These are phyloP conservation scores for Nettapus auritus DNA, from an alignment of 2,113 vertebrate species.

Conservation along the genomic window DNA sequence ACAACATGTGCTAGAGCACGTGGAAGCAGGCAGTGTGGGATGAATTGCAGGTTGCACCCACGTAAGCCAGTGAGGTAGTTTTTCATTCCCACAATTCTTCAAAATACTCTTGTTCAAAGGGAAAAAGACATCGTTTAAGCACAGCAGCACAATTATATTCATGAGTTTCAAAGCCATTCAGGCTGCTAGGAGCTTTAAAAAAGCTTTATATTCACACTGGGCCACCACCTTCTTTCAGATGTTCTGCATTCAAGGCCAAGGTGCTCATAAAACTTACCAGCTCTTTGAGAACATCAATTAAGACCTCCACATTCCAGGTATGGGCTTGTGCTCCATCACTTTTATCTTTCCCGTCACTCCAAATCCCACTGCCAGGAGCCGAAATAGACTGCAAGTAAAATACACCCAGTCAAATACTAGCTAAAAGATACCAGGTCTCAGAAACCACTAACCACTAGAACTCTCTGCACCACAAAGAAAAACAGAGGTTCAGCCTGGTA, in stretches of 20 bases:
- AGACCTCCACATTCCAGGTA: slow-evolving; percentile 98
- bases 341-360: slow-evolving; percentile 99
- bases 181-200: not conserved
- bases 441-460: not conserved
- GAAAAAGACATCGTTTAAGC: not conserved
- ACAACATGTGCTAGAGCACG: not conserved
- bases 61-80: not conserved
- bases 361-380: slow-evolving; percentile 96
- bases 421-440: not conserved
- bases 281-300: slow-evolving; percentile 98
- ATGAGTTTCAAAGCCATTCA: not conserved
- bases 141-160: not conserved
- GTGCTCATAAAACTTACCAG: slow-evolving; percentile 81
- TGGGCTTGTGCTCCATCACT: slow-evolving; percentile 92
- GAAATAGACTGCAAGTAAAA: slow-evolving; percentile 89
- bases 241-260: not conserved
- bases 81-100: not conserved
- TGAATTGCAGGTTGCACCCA: not conserved
- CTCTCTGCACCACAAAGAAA: not conserved
- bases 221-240: not conserved
- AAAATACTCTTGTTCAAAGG: not conserved
- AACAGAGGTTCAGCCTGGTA: not conserved
- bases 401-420: not conserved
- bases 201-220: not conserved
- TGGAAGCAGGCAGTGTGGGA: not conserved